Evolutionary conservation across 2,888 invertebrate species (phyloP), one percentile per base, ranked within the genome.

Genomic region (Eulithis prunata): DNA sequence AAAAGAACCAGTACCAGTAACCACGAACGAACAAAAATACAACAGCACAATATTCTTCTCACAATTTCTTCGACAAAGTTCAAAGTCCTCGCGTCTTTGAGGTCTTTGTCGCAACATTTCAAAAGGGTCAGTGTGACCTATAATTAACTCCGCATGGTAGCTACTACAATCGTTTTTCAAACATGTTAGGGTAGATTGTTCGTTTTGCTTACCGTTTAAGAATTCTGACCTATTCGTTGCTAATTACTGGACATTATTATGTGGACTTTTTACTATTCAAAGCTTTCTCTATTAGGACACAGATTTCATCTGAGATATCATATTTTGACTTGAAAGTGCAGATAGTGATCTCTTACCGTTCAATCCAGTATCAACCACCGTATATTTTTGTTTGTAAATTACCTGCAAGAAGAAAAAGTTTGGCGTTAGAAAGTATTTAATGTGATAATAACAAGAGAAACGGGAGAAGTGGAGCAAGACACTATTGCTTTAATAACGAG

Each of bases 81-180:
- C 83, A 84, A 81, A 75, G 84, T 78, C 81, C 81, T 78, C 78
- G 78, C 62, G 74, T 83, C 79, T 76, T 73, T 69, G 73, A 78
- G 72, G 75, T 71, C 78, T 79, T 81, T 80, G 67, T 67, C 56
- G 81, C 83, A 86, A 85, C 79, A 73, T 80, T 78, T 80, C 71
- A 76, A 80, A 69, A 82, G 88, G 88, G 88, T 88, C 87, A 84
- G 78, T 80, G 79, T 83, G 83, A 83, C 85, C 87, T 81, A 85
- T 89, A 89, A 91, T 91, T 91, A 91, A 88, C 86, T 85, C 86
- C 71, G 82, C 82, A 79, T 85, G 87, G 75, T 78, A 81, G 80
- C 84, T 77, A 81, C 80, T 85, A 81, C 82, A 82, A 85, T 84
- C 82, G 82, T 78, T 84, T 79, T 81, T 75, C 78, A 83, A 84